Percentiles rank a stretch among this genome's conserved stretches.
These are phyloP conservation scores for Bergia sp. DNA, from an alignment of 92 coral and sea anemone genomes.

Conservation along the genomic window DNA sequence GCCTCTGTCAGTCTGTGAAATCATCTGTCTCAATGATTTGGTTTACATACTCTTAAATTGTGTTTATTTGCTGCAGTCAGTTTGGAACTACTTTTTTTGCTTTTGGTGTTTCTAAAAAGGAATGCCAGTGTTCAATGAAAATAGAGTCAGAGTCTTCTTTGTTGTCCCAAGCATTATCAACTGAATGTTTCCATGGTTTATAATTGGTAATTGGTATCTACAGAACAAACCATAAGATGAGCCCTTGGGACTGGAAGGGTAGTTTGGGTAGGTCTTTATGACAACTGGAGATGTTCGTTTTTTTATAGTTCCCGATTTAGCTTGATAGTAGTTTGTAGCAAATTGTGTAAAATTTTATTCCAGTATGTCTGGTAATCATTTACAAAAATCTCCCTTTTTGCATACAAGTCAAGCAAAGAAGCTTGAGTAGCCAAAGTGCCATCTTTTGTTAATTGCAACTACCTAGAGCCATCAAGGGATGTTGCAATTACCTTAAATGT, in stretches of 20 bases:
- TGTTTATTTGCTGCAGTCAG: slow-evolving; percentile 39
- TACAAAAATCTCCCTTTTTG: slow-evolving; percentile 37
- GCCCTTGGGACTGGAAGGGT: slow-evolving; percentile 36
- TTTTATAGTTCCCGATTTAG: slow-evolving; percentile 35
- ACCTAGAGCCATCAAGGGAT: slow-evolving; percentile 62
- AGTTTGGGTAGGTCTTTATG: slow-evolving; percentile 49
- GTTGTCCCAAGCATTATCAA: slow-evolving; percentile 50
- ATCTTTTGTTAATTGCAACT: slow-evolving; percentile 28
- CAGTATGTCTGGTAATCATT: slow-evolving; percentile 37
- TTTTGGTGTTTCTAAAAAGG: slow-evolving; percentile 34
- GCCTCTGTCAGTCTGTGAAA: slow-evolving; percentile 20
- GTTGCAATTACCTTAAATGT: slow-evolving; percentile 58
- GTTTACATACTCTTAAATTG: slow-evolving; percentile 27
- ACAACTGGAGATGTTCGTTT: slow-evolving; percentile 40
- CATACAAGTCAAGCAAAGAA: slow-evolving; percentile 62
- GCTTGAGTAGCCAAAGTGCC: slow-evolving; percentile 36
- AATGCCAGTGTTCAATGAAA: slow-evolving; percentile 46
- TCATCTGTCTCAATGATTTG: slow-evolving; percentile 4
- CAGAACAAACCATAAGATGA: slow-evolving; percentile 58
- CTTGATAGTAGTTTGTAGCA: slow-evolving; percentile 49
- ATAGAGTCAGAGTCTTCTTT: slow-evolving; percentile 45
- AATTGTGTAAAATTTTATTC: slow-evolving; percentile 39
- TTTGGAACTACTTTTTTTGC: slow-evolving; percentile 35
- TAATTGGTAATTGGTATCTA: slow-evolving; percentile 52
- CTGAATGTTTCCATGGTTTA: slow-evolving; percentile 55